A percentile compares a stretch with the other conserved stretches of the same genome.
phyloP scores from a whole-genome alignment of 2,888 invertebrate genomes.

The Tryphoninae sp. region DNA sequence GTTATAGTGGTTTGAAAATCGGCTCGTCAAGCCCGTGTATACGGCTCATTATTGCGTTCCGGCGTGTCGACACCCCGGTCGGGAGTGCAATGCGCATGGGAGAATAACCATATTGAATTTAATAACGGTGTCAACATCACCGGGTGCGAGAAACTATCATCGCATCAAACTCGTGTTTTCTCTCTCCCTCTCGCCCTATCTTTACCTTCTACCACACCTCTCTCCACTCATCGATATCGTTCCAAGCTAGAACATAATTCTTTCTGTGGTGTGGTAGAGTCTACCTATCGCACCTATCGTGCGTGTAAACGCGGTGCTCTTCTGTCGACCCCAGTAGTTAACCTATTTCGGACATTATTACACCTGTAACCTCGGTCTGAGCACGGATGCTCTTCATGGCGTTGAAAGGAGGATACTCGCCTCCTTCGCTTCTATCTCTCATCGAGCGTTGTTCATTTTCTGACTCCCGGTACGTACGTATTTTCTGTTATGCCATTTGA shows the following conservation, averaged over 20 bases:
- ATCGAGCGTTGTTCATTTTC: constrained; percentile 13
- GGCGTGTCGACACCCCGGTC: constrained; percentile 16
- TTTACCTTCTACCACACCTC: too few relatives aligned
- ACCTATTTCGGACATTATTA: constrained; percentile 58
- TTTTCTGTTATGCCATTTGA: too few relatives aligned
- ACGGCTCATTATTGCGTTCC: constrained; percentile 1
- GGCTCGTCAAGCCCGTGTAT: too few relatives aligned
- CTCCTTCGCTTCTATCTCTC: constrained; percentile 3
- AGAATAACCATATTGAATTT: constrained; percentile 45
- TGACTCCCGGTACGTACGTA: too few relatives aligned
- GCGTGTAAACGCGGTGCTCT: not conserved
- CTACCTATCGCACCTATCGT: not conserved
- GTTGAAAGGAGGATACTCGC: constrained; percentile 29
- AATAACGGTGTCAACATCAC: constrained; percentile 44
- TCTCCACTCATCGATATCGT: constrained; percentile 1
- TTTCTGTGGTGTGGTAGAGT: not conserved
- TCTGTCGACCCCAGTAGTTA: constrained; percentile 47
- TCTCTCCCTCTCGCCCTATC: not conserved
- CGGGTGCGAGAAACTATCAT: constrained; percentile 23
- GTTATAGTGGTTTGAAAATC: too few relatives aligned
- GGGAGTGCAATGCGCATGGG: constrained; percentile 4
- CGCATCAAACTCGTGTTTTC: constrained; percentile 29
- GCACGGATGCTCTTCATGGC: constrained; percentile 13
- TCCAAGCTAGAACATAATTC: constrained; percentile 9
- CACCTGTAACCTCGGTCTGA: constrained; percentile 53